These are phyloP conservation scores for Drosophila picticornis DNA, from an alignment of 2,888 invertebrate genomes.

Conservation along the genomic window DNA sequence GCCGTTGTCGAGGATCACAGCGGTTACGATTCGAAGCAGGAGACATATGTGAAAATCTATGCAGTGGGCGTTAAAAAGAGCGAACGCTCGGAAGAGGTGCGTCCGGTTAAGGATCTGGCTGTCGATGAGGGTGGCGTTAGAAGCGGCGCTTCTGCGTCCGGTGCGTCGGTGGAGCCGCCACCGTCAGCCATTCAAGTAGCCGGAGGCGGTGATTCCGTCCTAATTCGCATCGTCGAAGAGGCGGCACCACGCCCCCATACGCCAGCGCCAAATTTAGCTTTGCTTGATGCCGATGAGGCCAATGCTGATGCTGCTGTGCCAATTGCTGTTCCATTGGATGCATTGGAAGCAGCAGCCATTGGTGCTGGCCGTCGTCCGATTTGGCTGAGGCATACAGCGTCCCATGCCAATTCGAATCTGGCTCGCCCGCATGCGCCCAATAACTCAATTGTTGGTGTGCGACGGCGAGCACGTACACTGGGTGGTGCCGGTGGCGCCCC, in stretches of 20 bases:
- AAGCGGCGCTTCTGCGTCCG: constrained; percentile 25
- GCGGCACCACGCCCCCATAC: constrained; percentile 40
- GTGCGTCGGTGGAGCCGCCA: constrained; percentile 40
- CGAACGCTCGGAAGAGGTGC: constrained; percentile 94
- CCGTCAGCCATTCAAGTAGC: constrained; percentile 39
- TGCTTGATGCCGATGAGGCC: constrained; percentile 30
- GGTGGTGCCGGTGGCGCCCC: constrained; percentile 47
- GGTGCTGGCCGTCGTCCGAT: constrained; percentile 47
- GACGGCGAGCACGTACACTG: constrained; percentile 77
- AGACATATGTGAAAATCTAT: constrained; percentile 95
- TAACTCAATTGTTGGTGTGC: constrained; percentile 76
- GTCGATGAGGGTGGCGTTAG: constrained; percentile 49
- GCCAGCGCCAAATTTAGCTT: constrained; percentile 43
- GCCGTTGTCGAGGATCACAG: constrained; percentile 96
- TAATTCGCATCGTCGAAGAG: constrained; percentile 55
- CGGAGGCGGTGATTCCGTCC: constrained; percentile 44
- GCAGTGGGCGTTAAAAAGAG: constrained; percentile 95
- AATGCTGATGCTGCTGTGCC: constrained; percentile 10
- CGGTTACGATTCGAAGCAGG: constrained; percentile 93
- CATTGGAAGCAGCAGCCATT: constrained; percentile 11
- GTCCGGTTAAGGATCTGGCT: constrained; percentile 72
- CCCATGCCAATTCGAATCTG: constrained; percentile 61
- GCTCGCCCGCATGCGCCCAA: constrained; percentile 73
- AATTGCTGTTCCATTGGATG: constrained; percentile 10
- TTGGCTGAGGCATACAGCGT: constrained; percentile 45